phyloP scores from a whole-genome alignment of 2,888 invertebrate genomes.

The Anaspis maculata region DNA sequence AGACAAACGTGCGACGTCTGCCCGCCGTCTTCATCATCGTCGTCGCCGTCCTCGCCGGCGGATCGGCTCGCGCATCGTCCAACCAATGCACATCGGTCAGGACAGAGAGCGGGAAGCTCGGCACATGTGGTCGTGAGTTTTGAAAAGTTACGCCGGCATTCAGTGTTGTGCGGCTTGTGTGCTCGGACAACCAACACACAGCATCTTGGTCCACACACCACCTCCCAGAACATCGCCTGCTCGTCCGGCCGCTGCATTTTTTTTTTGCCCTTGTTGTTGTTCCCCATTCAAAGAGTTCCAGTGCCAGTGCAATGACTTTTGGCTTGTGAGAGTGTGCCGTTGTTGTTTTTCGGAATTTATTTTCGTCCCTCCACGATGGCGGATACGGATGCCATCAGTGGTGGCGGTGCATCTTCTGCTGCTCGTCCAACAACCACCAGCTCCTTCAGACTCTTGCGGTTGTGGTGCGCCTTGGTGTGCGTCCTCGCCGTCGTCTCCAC shows the following conservation, averaged over 20 bases:
- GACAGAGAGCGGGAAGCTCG: slow-evolving; percentile 10
- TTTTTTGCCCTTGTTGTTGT: too few relatives aligned
- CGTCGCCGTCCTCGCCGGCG: too few relatives aligned
- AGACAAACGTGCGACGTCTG: too few relatives aligned
- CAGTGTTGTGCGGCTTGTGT: slow-evolving; percentile 16
- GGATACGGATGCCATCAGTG: too few relatives aligned
- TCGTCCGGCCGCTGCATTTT: too few relatives aligned
- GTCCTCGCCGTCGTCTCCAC: slow-evolving; percentile 16
- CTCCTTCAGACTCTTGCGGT: slow-evolving; percentile 20
- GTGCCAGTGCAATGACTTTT: slow-evolving; percentile 13
- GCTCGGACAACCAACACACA: slow-evolving; percentile 11
- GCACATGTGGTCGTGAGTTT: slow-evolving; percentile 14
- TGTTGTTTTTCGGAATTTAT: slow-evolving; percentile 1
- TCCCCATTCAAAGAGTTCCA: slow-evolving; percentile 4
- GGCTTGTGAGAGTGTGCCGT: slow-evolving; percentile 10
- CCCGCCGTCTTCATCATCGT: too few relatives aligned
- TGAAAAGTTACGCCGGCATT: slow-evolving; percentile 14
- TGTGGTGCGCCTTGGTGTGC: slow-evolving; percentile 18
- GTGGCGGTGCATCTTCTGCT: too few relatives aligned
- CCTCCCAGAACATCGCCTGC: too few relatives aligned
- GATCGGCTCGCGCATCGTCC: neutral
- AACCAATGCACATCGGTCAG: too few relatives aligned
- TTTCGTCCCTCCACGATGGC: too few relatives aligned
- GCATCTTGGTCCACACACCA: slow-evolving; percentile 13
- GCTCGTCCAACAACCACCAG: too few relatives aligned